Base-by-base conservation (phyloP, 2,888 invertebrate species). In the Latrodectus hesperus region DNA sequence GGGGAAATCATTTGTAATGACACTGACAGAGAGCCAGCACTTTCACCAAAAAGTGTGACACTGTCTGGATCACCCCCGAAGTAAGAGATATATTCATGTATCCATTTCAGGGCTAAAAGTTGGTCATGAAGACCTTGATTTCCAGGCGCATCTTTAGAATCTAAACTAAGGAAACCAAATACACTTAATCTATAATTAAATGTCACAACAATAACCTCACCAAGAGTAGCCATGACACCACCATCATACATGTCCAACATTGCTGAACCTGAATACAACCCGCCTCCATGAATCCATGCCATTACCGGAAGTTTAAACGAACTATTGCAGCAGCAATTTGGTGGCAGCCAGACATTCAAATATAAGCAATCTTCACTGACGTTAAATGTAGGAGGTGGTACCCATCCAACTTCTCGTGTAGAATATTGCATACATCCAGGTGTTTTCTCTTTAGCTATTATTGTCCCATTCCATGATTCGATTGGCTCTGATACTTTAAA, bases 311-410 rank as follows among this genome's bases (percentile, higher is more conserved):
- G 52, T 16, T 87, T 49, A 0, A 96, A 96, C n/a, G n/a, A 74
- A 9, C 22, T 60, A 8, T 65, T 53, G 9, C 16, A 16, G 16
- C 11, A 55, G 16, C 5, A 55, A 17, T 22, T 14, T 9, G 14
- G 38, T 0, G 97, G 97, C 0, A 97, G 96, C 55, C 95, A 95
- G 1, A 97, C 94, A 91, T 97, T 97, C 14, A 97, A 92, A 22
- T 95, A 96, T 67, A 97, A 93, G 90, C 97, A 97, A 92, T 97
- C 95, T 92, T 97, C 97, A 55, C 49, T 72, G 26, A 72, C 16
- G 10, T n/a, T n/a, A 22, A 72, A 60, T 64, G 55, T 53, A 38
- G 88, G 84, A 12, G 77, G 51, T 12, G 91, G 84, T 22, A 22
- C 1, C 9, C 89, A 83, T 38, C 90, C 88, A 76, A 89, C 84